Base-by-base conservation (phyloP, 2,888 invertebrate species). In the Eulithis prunata region DNA sequence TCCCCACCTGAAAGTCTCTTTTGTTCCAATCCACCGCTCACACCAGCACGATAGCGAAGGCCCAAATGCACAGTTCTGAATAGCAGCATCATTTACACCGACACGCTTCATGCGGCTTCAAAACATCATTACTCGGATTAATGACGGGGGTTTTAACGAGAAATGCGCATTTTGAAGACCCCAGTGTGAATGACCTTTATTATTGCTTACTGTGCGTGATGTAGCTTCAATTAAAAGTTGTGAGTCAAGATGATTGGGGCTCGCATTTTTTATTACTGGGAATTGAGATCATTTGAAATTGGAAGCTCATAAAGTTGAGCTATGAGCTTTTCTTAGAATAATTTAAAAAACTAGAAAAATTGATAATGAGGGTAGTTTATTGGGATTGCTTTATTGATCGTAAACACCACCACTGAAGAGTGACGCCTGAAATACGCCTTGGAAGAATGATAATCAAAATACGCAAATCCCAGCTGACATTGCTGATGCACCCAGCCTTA, bases 21-120 rank as follows among this genome's bases (percentile, higher is more conserved):
- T 49, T 49, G 49, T 21, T 49, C 11, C 21, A 41, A 14, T 53
- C 21, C 4, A 32, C 14, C 36, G 21, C 45, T 10, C n/a, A 46
- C n/a, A 46, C 46, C 38, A 60, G 41, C 45, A 28, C 32, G 13
- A 32, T 52, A 14, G 45, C 52, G 13, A 60, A 36, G 32, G 53
- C 60, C 28, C 52, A 45, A 60, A 51, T 45, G 14, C n/a, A 54
- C 54, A 41, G 45, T 62, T 55, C 21, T 28, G 21, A 61, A 61
- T 47, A 32, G 55, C 47, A 47, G 56, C 62, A 55, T 49, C 55
- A 62, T 56, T 56, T 56, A 62, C 62, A 56, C 55, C 45, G 62
- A 13, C 21, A n/a, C 28, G n/a, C 45, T 43, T 28, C 32, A 43
- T 54, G 32, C 62, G 32, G 49, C 38, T 56, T 28, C 51, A 51